A percentile compares a stretch with the other conserved stretches of the same genome.
phyloP scores from a whole-genome alignment of 2,113 vertebrate genomes.

The Phasianus colchicus region DNA sequence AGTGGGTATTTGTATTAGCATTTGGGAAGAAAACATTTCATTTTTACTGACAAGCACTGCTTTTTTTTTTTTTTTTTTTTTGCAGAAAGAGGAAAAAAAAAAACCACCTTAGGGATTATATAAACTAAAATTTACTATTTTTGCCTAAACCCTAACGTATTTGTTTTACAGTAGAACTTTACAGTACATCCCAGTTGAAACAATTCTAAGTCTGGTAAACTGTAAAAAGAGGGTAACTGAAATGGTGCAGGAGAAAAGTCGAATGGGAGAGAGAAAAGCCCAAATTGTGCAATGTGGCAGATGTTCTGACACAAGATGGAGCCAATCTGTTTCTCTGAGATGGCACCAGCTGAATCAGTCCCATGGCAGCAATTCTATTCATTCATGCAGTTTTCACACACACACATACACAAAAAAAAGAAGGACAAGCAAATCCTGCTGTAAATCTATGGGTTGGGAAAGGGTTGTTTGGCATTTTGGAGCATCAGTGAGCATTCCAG shows the following conservation, averaged over 20 bases:
- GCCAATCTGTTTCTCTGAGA: neutral
- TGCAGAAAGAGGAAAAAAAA: neutral
- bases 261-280: neutral
- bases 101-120: neutral
- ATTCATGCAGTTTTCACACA: neutral
- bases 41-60: neutral
- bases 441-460: neutral
- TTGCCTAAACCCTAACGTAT: neutral
- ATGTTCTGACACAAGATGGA: neutral
- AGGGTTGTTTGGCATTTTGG: neutral
- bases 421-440: neutral
- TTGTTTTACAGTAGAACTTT: neutral
- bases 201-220: neutral
- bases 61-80: neutral
- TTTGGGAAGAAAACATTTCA: neutral
- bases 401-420: too few species aligned
- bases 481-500: neutral
- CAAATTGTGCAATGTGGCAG: neutral
- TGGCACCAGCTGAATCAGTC: neutral
- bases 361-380: neutral
- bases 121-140: neutral
- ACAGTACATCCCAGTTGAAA: neutral
- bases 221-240: neutral
- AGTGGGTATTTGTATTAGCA: neutral
- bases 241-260: neutral